These are phyloP conservation scores for Verasper variegatus DNA, from an alignment of 2,113 vertebrate genomes.

Conservation along the genomic window DNA sequence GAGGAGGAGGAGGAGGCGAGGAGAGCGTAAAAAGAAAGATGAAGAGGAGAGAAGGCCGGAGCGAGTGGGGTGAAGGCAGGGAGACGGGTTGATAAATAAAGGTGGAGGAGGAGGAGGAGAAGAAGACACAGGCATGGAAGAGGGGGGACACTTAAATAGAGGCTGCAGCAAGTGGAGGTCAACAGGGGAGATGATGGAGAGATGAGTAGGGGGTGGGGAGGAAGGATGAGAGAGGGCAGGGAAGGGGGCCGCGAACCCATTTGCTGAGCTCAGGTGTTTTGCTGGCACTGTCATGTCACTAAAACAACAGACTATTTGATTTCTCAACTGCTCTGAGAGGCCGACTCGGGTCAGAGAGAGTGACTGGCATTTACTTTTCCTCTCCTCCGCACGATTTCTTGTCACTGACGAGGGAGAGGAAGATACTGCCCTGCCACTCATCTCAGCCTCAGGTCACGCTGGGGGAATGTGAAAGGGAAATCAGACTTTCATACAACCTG, in stretches of 20 bases:
- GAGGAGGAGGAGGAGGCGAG: conserved; percentile 16
- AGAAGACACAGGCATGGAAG: conserved; percentile 5
- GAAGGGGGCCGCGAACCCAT: conserved; percentile 40
- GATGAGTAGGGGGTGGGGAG: conserved; percentile 38
- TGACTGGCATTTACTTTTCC: conserved; percentile 37
- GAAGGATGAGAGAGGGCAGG: conserved; percentile 32
- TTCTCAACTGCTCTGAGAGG: conserved; percentile 36
- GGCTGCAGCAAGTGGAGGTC: conserved; percentile 49
- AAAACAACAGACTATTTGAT: conserved; percentile 65
- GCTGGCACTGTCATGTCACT: conserved; percentile 55
- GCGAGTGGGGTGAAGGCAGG: not conserved
- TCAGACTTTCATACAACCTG: not conserved
- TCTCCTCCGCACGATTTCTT: not conserved
- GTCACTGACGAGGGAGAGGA: not conserved
- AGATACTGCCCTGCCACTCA: not conserved
- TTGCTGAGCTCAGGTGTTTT: conserved; percentile 71
- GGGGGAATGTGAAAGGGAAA: not conserved
- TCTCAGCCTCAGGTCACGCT: not conserved
- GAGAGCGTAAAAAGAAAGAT: not conserved
- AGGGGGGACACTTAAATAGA: conserved; percentile 30
- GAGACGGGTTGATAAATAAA: conserved; percentile 1
- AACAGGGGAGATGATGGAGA: conserved; percentile 51
- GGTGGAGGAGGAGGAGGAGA: not conserved
- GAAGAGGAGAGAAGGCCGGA: conserved; percentile 3
- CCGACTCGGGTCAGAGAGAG: conserved; percentile 15